phyloP scores from a whole-genome alignment of 2,113 vertebrate species.

The Leucoraja erinaceus region DNA sequence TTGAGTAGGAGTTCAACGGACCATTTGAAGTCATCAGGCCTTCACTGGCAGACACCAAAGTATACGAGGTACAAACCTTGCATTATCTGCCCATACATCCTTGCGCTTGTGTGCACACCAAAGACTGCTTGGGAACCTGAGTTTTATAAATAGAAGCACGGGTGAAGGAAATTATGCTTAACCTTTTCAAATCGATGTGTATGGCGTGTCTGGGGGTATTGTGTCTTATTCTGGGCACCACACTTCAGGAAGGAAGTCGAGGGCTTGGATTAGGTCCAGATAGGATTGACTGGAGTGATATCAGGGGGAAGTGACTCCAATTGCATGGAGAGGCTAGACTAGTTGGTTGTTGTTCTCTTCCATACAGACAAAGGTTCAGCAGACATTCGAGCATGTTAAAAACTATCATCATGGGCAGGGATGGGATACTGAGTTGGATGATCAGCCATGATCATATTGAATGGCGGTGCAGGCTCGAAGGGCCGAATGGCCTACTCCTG shows the following conservation, averaged over 20 bases:
- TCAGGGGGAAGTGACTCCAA: background rate
- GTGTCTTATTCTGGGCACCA: background rate
- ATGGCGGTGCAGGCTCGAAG: no score
- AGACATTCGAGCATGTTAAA: background rate
- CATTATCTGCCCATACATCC: no score
- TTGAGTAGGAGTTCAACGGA: no score
- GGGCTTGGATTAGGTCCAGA: background rate
- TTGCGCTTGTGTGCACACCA: background rate
- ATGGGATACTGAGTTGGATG: no score
- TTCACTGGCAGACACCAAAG: no score
- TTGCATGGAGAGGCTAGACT: background rate
- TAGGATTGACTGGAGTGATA: background rate
- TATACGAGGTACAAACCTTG: background rate
- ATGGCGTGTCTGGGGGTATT: background rate
- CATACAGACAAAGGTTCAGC: background rate
- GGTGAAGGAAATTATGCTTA: background rate
- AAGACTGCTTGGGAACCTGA: background rate
- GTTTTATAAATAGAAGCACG: conserved; percentile 10
- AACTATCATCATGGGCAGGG: no score
- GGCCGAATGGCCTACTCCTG: no score
- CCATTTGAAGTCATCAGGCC: background rate
- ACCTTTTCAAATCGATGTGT: background rate
- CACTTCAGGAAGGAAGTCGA: background rate
- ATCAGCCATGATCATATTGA: no score
- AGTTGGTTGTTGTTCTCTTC: background rate